Percentiles rank a stretch among this genome's conserved stretches.
These are phyloP conservation scores for Coenobita brevimanus DNA, from an alignment of 1,140 invertebrate species.

Conservation along the genomic window DNA sequence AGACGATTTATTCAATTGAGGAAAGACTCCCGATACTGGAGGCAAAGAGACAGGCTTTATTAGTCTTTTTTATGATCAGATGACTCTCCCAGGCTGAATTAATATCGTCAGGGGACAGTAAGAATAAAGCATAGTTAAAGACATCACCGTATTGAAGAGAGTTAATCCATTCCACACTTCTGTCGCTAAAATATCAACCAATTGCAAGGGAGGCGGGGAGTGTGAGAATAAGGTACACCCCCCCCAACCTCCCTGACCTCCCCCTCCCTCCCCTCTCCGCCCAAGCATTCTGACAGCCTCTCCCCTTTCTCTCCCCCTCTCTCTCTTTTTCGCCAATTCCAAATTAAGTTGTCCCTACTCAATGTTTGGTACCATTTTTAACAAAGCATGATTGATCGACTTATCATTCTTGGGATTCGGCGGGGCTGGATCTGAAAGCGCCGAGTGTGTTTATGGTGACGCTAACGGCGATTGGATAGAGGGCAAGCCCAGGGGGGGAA, in stretches of 20 bases:
- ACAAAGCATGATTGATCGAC: slow-evolving; percentile 65
- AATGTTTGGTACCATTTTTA: slow-evolving; percentile 54
- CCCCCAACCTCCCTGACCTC: background rate
- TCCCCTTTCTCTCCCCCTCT: background rate
- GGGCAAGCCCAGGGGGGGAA: slow-evolving; percentile 51
- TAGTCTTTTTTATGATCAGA: no score
- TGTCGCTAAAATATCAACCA: slow-evolving; percentile 55
- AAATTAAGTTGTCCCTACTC: slow-evolving; percentile 64
- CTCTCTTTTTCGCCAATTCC: slow-evolving; percentile 21
- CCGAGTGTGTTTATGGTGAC: slow-evolving; percentile 62
- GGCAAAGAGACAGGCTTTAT: no score
- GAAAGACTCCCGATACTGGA: no score
- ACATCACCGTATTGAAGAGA: no score
- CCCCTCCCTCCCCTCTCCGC: background rate
- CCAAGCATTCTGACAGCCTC: no score
- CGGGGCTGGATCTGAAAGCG: slow-evolving; percentile 57
- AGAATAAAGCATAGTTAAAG: no score
- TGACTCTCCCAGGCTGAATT: no score
- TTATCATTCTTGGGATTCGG: slow-evolving; percentile 65
- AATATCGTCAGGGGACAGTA: no score
- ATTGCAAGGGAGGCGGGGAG: slow-evolving; percentile 23
- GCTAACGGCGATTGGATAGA: slow-evolving; percentile 65
- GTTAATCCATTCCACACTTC: slow-evolving; percentile 33
- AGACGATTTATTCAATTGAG: no score
- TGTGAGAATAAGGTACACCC: background rate